Evolutionary conservation across 1,140 invertebrate species (phyloP), one percentile per base, ranked within the genome.

Genomic region (Euwallacea similis): DNA sequence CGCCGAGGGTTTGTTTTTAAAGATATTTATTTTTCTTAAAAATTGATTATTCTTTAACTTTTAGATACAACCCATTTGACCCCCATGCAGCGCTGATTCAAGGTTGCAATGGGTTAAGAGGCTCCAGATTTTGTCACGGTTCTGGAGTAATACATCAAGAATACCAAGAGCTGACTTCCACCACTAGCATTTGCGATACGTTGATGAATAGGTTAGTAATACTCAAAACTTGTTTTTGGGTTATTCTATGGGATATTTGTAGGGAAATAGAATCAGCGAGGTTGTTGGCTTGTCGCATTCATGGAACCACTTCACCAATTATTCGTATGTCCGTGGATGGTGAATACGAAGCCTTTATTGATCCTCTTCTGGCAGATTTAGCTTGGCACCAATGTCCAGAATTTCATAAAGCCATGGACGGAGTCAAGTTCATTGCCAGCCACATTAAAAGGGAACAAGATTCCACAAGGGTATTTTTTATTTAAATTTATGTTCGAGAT

Each of bases 381-480:
- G 86, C 90, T 74, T 93, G 91, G 91, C 91, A 93, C 81, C 89
- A 90, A 81, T 95, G 92, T 82, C 93, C 93, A n/a, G 94, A 96
- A 84, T 87, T 97, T 56, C 91, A 94, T 80, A 94, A 93, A 82
- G 94, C 95, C 74, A 93, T 96, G 77, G 92, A 95, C 79, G 94
- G 94, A 73, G 93, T 97, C 41, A 88, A 91, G 73, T 97, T 95
- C 80, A 96, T 97, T 75, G 94, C 95, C 11, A 94, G 97, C 81
- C 94, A 97, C 80, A 96, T 94, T 56, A 91, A 93, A 78, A 89
- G 94, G 78, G 93, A 95, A 80, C 93, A 97, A 83, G 94, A 96
- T 79, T 94, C 93, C 46, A 94, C 93, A 42, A 89, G 91, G 86
- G 95, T 97, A 84, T 85, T 83, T 56, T 67, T 42, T 42, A 33